Evolutionary conservation across 2,797 vertebrate species (phyloP), one percentile per base, ranked within the genome.

Genomic region (Coregonus suidteri): DNA sequence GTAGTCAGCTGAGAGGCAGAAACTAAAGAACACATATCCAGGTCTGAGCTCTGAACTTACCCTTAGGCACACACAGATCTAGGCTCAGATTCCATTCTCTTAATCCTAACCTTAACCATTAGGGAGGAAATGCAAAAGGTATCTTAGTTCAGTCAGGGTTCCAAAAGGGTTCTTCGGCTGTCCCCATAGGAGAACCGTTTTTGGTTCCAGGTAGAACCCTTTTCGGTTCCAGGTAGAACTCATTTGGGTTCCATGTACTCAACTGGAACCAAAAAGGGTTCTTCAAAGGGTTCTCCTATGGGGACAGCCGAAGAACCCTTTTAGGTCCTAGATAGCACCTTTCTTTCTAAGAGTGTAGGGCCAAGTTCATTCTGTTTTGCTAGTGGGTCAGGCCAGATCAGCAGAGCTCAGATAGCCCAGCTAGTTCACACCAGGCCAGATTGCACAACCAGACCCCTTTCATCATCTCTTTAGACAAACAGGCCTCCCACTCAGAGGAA

Each of bases 371-470:
- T 30, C 20, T 51, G 35, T 62, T 20, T 52, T 59, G 54, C 52
- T 34, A 9, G 15, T 34, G 51, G 70, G 71, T 76, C 73, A 78
- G 70, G 59, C 71, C 66, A 70, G 71, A 68, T 70, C 72, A 75
- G 77, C 67, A 34, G 56, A 72, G 25, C 54, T 53, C 70, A 15
- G 37, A 80, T 25, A 71, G 78, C 68, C 4, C 56, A 62, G 56
- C 20, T 62, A 20, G 53, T 54, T 54, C 15, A 62, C 75, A 71
- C 70, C 53, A 20, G 65, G 31, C 35, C 62, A 20, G 74, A 71
- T 71, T 54, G 73, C 78, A 15, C 69, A 75, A 64, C 41, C 67
- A 67, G 67, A 31, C 51, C 54, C 14, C 65, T 82, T 83, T 85
- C 71, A 84, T 47, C 41, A 11, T 47, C 41, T 47, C 41, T 13